These are phyloP conservation scores for Mormyrus iriodes DNA, from an alignment of 2,113 vertebrate species.

Conservation along the genomic window DNA sequence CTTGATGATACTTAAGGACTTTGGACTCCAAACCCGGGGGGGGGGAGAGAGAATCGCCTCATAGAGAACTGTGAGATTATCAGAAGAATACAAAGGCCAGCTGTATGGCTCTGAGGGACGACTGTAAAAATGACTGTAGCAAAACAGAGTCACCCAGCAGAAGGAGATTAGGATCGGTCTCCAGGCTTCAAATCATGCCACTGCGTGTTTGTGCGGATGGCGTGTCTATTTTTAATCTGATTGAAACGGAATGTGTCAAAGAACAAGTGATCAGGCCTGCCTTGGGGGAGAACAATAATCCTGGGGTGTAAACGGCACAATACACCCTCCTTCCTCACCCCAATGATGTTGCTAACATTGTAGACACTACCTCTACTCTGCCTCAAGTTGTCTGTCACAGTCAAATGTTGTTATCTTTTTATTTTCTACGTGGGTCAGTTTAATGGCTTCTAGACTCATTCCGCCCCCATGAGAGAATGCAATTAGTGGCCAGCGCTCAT, in stretches of 20 bases:
- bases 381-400: not conserved
- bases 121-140: not conserved
- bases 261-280: not conserved
- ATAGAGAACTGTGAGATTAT: not conserved
- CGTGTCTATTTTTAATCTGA: conserved; percentile 8
- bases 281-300: not conserved
- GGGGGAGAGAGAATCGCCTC: not conserved
- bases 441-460: not conserved
- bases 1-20: not conserved
- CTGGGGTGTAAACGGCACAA: not conserved
- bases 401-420: not conserved
- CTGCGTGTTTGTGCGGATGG: not conserved
- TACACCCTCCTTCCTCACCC: not conserved
- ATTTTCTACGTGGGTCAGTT: not conserved
- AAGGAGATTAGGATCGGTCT: not conserved
- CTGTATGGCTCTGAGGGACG: not conserved
- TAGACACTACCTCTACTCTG: not conserved
- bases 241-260: not conserved
- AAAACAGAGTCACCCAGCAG: not conserved
- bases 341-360: not conserved
- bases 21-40: not conserved
- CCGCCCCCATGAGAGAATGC: not conserved
- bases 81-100: not conserved
- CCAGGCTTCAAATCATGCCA: not conserved
- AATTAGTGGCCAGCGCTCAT: not conserved